phyloP scores from a whole-genome alignment of 2,797 vertebrate species.

The Botia kubotai region DNA sequence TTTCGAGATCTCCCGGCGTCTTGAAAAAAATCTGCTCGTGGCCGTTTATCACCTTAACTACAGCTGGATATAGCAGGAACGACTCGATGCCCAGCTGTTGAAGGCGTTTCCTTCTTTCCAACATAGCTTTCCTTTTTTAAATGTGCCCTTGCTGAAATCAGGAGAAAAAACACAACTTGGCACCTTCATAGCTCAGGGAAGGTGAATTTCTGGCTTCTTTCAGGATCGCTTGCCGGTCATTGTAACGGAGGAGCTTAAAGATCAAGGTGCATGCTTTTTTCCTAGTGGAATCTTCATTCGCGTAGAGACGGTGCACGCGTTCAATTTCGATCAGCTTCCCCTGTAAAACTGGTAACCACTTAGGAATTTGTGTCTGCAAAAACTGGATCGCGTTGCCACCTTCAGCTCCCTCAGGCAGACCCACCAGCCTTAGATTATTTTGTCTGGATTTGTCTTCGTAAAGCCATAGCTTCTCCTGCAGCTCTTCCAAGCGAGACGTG shows the following conservation, averaged over 20 bases:
- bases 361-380: neutral
- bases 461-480: neutral
- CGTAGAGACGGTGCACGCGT: neutral
- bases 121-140: constrained; percentile 13
- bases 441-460: constrained; percentile 12
- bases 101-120: neutral
- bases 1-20: neutral
- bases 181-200: neutral
- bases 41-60: neutral
- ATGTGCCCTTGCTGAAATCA: neutral
- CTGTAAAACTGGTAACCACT: neutral
- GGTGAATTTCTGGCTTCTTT: neutral
- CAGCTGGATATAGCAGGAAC: neutral
- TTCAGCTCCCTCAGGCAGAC: neutral
- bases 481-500: neutral
- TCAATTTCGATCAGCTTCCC: neutral
- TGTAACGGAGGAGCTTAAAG: constrained; percentile 6
- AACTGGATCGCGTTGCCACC: neutral
- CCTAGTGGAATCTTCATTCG: neutral
- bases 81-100: neutral
- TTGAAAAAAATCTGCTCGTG: neutral
- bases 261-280: neutral
- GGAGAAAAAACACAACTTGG: neutral
- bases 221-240: constrained; percentile 7
- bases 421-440: constrained; percentile 27